Evolutionary conservation across 2,888 invertebrate genomes (phyloP).

Genomic region (Drosophila hamatofila): DNA sequence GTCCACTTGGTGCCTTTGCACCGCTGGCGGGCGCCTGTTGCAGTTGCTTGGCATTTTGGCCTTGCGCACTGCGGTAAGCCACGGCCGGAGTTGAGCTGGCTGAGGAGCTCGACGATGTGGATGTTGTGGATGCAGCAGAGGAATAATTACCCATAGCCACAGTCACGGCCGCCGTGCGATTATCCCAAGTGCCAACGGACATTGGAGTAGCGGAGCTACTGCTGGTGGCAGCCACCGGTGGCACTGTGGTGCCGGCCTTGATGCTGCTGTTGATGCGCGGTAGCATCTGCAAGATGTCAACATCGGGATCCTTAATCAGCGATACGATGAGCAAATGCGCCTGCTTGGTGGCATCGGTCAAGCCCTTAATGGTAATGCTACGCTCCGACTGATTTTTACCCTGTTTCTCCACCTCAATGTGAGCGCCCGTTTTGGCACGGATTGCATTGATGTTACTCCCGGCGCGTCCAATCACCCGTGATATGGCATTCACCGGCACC

Average conservation of each 20-base stretch:
- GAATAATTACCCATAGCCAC: constrained; percentile 62
- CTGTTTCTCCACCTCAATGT: constrained; percentile 99
- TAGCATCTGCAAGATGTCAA: constrained; percentile 93
- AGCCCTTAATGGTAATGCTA: constrained; percentile 97
- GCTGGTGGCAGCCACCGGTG: constrained; percentile 18
- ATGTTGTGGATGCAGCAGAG: constrained; percentile 74
- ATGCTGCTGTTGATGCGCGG: constrained; percentile 87
- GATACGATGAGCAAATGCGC: constrained; percentile 96
- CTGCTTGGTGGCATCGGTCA: constrained; percentile 95
- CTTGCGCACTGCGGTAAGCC: constrained; percentile 53
- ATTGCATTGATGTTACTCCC: constrained; percentile 99
- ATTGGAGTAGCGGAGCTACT: constrained; percentile 43
- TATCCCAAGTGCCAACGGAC: constrained; percentile 84
- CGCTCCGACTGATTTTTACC: constrained; percentile 97
- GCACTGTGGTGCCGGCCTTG: constrained; percentile 63
- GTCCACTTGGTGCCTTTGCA: constrained; percentile 46
- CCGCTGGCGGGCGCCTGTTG: constrained; percentile 26
- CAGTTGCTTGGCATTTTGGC: constrained; percentile 44
- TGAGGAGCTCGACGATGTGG: constrained; percentile 75
- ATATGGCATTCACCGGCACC: constrained; percentile 97
- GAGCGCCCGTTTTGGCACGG: constrained; percentile 97
- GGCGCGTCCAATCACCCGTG: constrained; percentile 98
- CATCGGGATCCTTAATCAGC: constrained; percentile 97
- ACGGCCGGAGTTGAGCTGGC: constrained; percentile 65
- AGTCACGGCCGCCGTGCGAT: constrained; percentile 79